phyloP scores from a whole-genome alignment of 2,888 invertebrate genomes.

The Lucinisca nassula region DNA sequence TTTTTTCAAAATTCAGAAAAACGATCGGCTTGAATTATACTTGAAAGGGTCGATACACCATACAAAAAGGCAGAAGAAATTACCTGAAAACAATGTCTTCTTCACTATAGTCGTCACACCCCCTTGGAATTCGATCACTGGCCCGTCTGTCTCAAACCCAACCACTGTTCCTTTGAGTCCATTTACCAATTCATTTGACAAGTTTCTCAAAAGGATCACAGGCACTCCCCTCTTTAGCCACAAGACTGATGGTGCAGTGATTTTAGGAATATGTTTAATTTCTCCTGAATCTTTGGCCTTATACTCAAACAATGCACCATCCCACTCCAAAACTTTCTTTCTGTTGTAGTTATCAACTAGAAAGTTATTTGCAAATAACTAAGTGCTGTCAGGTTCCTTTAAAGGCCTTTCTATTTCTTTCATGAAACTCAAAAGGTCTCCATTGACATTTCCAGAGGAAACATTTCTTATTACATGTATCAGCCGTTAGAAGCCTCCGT shows the following conservation, averaged over 20 bases:
- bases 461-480: slow-evolving; percentile 28
- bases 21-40: too few species aligned
- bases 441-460: slow-evolving; percentile 9
- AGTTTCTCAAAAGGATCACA: slow-evolving; percentile 40
- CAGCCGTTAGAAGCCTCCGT: too few species aligned
- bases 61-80: not conserved
- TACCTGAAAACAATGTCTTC: slow-evolving; percentile 7
- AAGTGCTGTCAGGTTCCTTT: not conserved
- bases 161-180: slow-evolving; percentile 31
- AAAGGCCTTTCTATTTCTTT: slow-evolving; percentile 25
- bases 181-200: slow-evolving; percentile 41
- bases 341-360: slow-evolving; percentile 43
- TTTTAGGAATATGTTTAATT: not conserved
- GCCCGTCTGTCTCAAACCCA: not conserved
- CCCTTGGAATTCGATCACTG: not conserved
- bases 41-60: too few species aligned
- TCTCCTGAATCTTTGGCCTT: slow-evolving; percentile 33
- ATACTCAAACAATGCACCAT: slow-evolving; percentile 29
- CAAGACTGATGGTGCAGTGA: slow-evolving; percentile 19
- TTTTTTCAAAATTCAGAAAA: too few species aligned
- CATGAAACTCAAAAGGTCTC: not conserved
- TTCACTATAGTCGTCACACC: not conserved
- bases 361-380: slow-evolving; percentile 25
- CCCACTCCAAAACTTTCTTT: slow-evolving; percentile 4
- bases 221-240: slow-evolving; percentile 33